Conservation (phyloP, 2,113 vertebrate genomes). For the Ovis canadensis region DNA sequence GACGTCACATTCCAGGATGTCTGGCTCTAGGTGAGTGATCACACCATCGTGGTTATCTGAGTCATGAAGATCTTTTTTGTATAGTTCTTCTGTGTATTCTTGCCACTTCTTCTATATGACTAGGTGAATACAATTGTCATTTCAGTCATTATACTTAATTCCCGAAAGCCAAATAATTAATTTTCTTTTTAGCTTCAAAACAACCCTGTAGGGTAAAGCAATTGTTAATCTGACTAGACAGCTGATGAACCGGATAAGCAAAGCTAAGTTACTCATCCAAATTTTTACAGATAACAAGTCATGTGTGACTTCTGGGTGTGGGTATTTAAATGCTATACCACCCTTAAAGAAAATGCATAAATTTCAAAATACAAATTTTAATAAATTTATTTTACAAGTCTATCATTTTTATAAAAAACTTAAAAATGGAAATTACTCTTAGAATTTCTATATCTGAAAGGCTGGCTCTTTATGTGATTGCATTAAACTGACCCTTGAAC, state of each 20-base stretch:
- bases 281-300: background rate
- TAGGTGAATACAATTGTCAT: background rate
- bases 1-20: background rate
- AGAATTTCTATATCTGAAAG: background rate
- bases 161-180: background rate
- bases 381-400: background rate
- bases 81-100: background rate
- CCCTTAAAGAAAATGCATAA: background rate
- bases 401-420: background rate
- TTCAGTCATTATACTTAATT: slow-evolving; percentile 20
- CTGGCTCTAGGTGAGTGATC: background rate
- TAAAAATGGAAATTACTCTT: background rate
- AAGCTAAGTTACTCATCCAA: background rate
- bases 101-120: background rate
- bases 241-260: background rate
- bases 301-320: background rate
- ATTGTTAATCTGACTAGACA: background rate
- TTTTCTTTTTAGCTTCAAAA: background rate
- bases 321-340: background rate
- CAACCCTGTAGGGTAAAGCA: background rate
- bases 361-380: background rate
- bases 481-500: background rate
- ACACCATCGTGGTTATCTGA: background rate
- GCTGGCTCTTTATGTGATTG: background rate
- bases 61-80: background rate